Evolutionary conservation across 2,888 invertebrate genomes (phyloP), one percentile per base, ranked within the genome.

Genomic region (Pseudococcus jackbeardsleyi): DNA sequence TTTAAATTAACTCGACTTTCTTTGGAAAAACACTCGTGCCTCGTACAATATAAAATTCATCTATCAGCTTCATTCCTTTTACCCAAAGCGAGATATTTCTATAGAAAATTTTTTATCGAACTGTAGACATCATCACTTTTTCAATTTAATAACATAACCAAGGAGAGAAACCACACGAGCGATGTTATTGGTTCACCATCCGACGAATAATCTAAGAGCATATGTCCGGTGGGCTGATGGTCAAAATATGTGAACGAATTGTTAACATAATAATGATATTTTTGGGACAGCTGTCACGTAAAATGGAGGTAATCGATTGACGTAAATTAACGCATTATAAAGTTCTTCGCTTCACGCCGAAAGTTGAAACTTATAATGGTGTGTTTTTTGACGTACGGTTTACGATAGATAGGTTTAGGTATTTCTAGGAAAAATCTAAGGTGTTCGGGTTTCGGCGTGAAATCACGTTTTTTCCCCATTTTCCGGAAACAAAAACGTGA

Each of bases 201-300:
- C 4, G 17, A 50, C 0, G 8, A 17, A 12, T 50, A 50, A 50
- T 50, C 50, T 15, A 15, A 1, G 8, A 46, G 46, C 46, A n/a
- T 46, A 50, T 17, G 50, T 50, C 17, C 17, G 50, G 26, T 33
- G 26, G 1, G 26, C 26, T 33, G 26, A 4, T 50, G 50, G 17
- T 50, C 50, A 50, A 50, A 50, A 50, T 50, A 50, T 5, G 50
- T 5, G 50, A 50, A 50, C 50, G 15, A 50, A 50, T 50, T 50
- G 50, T 12, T 50, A 50, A 15, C 50, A 50, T 15, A 50, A 50
- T 50, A 50, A 17, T 50, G 15, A 50, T 50, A 9, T 50, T 15
- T 68, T 22, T 8, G 68, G 68, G 68, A 68, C 68, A 68, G 68
- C 68, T 68, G 68, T 68, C 68, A 68, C 22, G 26, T 50, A 50